Conservation (phyloP, 1,140 invertebrate genomes). For the Bombus affinis region DNA sequence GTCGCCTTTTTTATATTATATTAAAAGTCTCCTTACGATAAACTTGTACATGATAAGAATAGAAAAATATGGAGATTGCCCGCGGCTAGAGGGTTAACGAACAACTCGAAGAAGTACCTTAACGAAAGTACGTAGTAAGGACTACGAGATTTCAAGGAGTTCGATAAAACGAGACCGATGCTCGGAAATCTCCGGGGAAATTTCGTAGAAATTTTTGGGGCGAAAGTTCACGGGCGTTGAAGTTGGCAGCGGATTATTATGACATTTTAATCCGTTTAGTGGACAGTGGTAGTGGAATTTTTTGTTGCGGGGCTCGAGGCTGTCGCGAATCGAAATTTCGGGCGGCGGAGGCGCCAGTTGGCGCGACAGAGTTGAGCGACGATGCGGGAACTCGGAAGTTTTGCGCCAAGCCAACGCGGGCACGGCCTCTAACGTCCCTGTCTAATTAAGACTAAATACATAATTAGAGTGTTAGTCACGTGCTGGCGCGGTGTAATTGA, state of each 20-base stretch:
- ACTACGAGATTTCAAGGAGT: background rate
- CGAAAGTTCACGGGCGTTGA: background rate
- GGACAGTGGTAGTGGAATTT: slow-evolving; percentile 16
- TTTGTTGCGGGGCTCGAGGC: background rate
- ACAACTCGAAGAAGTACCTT: too few species aligned
- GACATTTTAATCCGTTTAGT: slow-evolving; percentile 26
- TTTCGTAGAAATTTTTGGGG: background rate
- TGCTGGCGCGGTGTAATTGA: slow-evolving; percentile 75
- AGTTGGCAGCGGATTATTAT: background rate
- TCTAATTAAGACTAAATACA: slow-evolving; percentile 81
- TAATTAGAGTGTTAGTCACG: slow-evolving; percentile 81
- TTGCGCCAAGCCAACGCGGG: slow-evolving; percentile 34
- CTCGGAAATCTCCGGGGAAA: background rate
- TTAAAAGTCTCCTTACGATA: too few species aligned
- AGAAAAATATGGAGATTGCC: too few species aligned
- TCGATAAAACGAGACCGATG: too few species aligned
- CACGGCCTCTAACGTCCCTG: slow-evolving; percentile 65
- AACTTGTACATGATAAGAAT: too few species aligned
- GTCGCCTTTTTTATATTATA: too few species aligned
- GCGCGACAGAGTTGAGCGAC: slow-evolving; percentile 25
- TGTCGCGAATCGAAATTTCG: slow-evolving; percentile 43
- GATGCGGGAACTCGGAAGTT: slow-evolving; percentile 51
- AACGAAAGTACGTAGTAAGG: background rate
- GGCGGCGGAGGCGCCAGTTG: slow-evolving; percentile 47
- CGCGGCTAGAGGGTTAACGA: too few species aligned